Conservation (phyloP, 2,113 vertebrate species). For the Burhinus bistriatus region DNA sequence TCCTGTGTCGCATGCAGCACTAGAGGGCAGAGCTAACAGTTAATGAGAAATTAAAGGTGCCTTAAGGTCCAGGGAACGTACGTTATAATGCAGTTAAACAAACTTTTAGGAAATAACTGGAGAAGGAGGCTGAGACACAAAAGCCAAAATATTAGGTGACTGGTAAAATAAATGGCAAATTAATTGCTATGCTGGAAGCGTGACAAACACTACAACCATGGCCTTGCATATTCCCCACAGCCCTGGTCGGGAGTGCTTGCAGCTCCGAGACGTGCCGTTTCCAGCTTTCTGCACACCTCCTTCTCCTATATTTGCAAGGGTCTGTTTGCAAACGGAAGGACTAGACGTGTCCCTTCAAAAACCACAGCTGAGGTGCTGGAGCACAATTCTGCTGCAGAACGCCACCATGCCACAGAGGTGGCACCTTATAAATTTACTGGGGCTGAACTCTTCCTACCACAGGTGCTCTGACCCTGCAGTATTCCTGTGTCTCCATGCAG, state of each 20-base stretch:
- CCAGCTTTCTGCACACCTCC: neutral
- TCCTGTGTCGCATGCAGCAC: neutral
- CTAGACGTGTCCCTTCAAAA: accelerated
- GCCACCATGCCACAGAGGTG: neutral
- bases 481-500: neutral
- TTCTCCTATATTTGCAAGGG: neutral
- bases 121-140: neutral
- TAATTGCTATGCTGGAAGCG: neutral
- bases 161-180: neutral
- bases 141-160: neutral
- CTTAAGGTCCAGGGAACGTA: neutral
- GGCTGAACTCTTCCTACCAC: neutral
- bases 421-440: neutral
- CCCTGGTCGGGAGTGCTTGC: neutral
- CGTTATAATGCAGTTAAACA: neutral
- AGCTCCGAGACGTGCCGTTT: accelerated
- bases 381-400: neutral
- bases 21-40: slow-evolving; percentile 3
- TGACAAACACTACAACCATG: neutral
- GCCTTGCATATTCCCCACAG: neutral
- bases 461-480: neutral
- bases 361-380: neutral
- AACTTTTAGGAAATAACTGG: neutral
- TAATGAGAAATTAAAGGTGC: neutral
- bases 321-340: neutral